phyloP scores from a whole-genome alignment of 2,797 vertebrate species.

The Danio tinwini region DNA sequence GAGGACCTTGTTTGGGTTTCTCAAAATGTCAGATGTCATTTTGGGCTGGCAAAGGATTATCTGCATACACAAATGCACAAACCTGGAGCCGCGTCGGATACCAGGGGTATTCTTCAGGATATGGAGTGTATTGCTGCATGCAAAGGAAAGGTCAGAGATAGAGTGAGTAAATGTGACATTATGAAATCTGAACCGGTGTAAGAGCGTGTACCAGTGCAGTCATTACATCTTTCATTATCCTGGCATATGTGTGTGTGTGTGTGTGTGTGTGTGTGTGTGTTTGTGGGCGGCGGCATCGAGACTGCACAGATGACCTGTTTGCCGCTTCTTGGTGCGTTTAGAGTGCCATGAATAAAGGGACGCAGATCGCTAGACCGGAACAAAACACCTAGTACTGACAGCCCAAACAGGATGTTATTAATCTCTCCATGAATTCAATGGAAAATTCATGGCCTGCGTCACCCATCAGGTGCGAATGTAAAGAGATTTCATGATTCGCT shows the following conservation, averaged over 20 bases:
- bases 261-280: background rate
- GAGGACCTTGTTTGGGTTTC: conserved; percentile 56
- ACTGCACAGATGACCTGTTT: conserved; percentile 41
- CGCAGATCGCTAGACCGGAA: conserved; percentile 26
- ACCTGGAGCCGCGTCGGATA: conserved; percentile 1
- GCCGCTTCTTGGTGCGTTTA: conserved; percentile 34
- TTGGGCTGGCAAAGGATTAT: conserved; percentile 44
- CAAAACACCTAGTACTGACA: conserved; percentile 18
- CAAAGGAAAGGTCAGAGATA: conserved; percentile 71
- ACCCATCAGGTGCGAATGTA: conserved; percentile 15
- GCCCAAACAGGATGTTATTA: conserved; percentile 35
- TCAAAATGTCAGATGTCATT: conserved; percentile 61
- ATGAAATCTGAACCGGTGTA: conserved; percentile 66
- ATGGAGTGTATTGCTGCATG: conserved; percentile 67
- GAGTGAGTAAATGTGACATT: conserved; percentile 72
- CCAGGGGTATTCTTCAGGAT: conserved; percentile 55
- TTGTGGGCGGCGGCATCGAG: conserved; percentile 5
- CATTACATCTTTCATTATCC: conserved; percentile 26
- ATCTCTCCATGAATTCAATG: background rate
- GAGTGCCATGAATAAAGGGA: conserved; percentile 55
- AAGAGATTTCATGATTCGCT: background rate
- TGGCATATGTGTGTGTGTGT: background rate
- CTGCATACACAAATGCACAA: conserved; percentile 31
- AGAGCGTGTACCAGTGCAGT: conserved; percentile 33
- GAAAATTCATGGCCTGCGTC: background rate